These are phyloP conservation scores for Monoplex corrugatus DNA, from an alignment of 2,888 invertebrate species.

Conservation along the genomic window DNA sequence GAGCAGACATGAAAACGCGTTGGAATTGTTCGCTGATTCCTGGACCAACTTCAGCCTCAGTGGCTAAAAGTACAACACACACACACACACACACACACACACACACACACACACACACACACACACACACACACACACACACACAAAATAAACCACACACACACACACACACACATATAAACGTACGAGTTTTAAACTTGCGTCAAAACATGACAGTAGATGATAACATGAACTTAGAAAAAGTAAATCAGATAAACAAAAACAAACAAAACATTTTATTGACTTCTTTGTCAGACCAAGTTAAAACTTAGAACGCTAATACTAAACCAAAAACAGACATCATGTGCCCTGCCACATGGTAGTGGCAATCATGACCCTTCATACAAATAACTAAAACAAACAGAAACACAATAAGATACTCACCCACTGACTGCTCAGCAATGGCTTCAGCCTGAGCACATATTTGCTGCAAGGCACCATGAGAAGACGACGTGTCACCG, in stretches of 20 bases:
- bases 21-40: slow-evolving; percentile 33
- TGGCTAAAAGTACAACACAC: slow-evolving; percentile 48
- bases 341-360: no score
- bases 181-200: neutral
- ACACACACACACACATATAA: neutral
- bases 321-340: no score
- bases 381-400: neutral
- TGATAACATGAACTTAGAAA: no score
- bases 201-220: no score
- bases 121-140: neutral
- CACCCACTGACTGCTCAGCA: slow-evolving; percentile 71
- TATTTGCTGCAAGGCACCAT: slow-evolving; percentile 51
- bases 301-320: no score
- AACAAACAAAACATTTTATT: no score
- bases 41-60: slow-evolving; percentile 20
- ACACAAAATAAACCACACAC: no score
- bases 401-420: slow-evolving; percentile 37
- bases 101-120: neutral
- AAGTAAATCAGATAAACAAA: no score
- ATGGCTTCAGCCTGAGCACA: slow-evolving; percentile 73
- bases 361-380: neutral
- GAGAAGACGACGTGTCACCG: neutral
- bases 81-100: neutral
- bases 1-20: slow-evolving; percentile 44
- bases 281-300: no score